Evolutionary conservation across 1,140 invertebrate species (phyloP).

Genomic region (Brachionus calyciflorus): DNA sequence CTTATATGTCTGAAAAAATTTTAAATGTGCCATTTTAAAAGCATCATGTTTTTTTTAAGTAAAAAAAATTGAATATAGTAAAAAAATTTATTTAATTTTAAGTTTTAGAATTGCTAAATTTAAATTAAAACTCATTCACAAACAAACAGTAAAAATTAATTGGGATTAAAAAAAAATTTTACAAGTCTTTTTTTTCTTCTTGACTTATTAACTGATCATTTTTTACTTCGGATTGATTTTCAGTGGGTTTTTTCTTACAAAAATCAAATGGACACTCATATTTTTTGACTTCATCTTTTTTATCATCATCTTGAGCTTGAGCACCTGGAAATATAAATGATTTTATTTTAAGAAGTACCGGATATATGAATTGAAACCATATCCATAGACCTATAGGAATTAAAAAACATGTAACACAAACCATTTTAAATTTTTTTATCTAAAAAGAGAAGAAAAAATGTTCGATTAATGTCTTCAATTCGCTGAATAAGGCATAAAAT

Average conservation of each 20-base stretch:
- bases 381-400: constrained; percentile 11
- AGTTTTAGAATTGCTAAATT: not conserved
- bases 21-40: constrained; percentile 7
- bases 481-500: too few species aligned
- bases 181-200: constrained; percentile 26
- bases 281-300: constrained; percentile 10
- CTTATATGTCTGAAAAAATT: not conserved
- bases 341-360: constrained; percentile 2
- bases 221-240: not conserved
- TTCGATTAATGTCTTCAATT: too few species aligned
- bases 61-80: not conserved
- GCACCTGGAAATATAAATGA: not conserved
- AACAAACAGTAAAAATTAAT: not conserved
- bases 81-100: not conserved
- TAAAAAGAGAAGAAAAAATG: not conserved
- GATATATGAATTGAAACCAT: constrained; percentile 39
- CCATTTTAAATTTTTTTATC: constrained; percentile 12
- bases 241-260: constrained; percentile 16
- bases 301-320: not conserved
- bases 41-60: constrained; percentile 17
- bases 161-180: not conserved
- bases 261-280: constrained; percentile 41
- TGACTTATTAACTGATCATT: not conserved
- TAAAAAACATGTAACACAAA: constrained; percentile 38
- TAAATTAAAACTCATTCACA: not conserved